Evolutionary conservation across 1,140 invertebrate genomes (phyloP).

Genomic region (Drosophila watanabei): DNA sequence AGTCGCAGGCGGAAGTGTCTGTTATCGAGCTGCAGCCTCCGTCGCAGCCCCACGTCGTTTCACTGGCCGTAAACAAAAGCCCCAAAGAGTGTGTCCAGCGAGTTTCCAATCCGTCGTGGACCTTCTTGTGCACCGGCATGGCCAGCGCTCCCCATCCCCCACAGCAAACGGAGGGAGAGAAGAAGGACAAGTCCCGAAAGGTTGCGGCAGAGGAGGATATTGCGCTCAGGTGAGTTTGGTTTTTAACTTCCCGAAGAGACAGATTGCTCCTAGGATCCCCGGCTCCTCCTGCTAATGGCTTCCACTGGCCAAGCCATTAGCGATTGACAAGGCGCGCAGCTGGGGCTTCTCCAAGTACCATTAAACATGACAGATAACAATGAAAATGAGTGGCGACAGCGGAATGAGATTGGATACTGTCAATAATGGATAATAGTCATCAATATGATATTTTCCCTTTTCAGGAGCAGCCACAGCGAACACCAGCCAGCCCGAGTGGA

Average conservation of each 20-base stretch:
- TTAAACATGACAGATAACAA: conserved; percentile 43
- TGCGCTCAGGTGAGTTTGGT: conserved; percentile 34
- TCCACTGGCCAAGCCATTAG: conserved; percentile 25
- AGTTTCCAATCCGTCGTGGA: conserved; percentile 52
- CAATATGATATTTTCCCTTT: conserved; percentile 33
- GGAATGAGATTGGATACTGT: conserved; percentile 37
- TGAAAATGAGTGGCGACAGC: conserved; percentile 37
- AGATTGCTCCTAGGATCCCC: conserved; percentile 10
- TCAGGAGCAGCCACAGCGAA: no score
- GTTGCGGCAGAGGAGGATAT: conserved; percentile 10
- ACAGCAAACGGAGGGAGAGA: not conserved
- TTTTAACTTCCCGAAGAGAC: conserved; percentile 4
- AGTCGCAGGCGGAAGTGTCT: conserved; percentile 1
- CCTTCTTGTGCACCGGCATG: conserved; percentile 64
- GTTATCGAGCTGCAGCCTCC: not conserved
- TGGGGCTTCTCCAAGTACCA: conserved; percentile 20
- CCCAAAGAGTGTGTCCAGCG: conserved; percentile 5
- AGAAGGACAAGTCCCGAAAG: not conserved
- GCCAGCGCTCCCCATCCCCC: conserved; percentile 14
- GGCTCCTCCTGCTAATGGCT: conserved; percentile 4
- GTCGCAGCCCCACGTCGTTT: conserved; percentile 41
- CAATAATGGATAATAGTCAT: conserved; percentile 45
- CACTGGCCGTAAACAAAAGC: conserved; percentile 55
- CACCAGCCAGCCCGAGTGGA: not conserved
- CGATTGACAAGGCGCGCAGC: conserved; percentile 22